Evolutionary conservation across 2,888 invertebrate species (phyloP).

Genomic region (Punctoribates punctum): DNA sequence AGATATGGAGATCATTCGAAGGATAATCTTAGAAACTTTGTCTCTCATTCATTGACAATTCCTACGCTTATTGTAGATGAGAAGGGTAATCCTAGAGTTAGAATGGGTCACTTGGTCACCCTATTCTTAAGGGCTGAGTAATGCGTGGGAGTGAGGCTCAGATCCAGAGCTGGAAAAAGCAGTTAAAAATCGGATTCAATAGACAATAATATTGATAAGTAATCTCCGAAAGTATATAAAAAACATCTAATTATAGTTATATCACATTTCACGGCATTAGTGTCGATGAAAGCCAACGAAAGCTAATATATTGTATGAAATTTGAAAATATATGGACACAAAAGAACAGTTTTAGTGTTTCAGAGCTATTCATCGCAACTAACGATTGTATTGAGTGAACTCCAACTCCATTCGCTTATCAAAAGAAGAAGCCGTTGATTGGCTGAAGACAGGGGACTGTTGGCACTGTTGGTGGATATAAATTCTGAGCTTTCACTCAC

Average conservation of each 20-base stretch:
- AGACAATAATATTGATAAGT: conserved; percentile 12
- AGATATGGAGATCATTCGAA: too few species aligned
- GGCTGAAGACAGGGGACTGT: not conserved
- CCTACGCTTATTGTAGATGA: too few species aligned
- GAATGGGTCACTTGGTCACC: too few species aligned
- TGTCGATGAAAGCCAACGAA: too few species aligned
- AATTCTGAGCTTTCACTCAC: not conserved
- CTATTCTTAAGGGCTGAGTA: too few species aligned
- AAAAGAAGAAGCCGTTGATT: not conserved
- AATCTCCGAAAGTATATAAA: not conserved
- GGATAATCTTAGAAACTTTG: too few species aligned
- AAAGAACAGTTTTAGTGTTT: conserved; percentile 22
- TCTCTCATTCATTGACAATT: too few species aligned
- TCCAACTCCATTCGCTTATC: conserved; percentile 15
- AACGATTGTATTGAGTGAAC: conserved; percentile 1
- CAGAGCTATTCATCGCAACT: not conserved
- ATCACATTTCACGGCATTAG: not conserved
- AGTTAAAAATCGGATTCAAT: too few species aligned
- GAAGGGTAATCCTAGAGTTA: too few species aligned
- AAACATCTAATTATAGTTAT: not conserved
- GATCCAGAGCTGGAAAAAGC: too few species aligned
- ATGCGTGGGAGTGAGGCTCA: too few species aligned
- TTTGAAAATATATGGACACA: not conserved
- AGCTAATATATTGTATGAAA: not conserved
- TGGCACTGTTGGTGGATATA: not conserved